Conservation (phyloP, 2,888 invertebrate species). For the Pyrochroa serraticornis region DNA sequence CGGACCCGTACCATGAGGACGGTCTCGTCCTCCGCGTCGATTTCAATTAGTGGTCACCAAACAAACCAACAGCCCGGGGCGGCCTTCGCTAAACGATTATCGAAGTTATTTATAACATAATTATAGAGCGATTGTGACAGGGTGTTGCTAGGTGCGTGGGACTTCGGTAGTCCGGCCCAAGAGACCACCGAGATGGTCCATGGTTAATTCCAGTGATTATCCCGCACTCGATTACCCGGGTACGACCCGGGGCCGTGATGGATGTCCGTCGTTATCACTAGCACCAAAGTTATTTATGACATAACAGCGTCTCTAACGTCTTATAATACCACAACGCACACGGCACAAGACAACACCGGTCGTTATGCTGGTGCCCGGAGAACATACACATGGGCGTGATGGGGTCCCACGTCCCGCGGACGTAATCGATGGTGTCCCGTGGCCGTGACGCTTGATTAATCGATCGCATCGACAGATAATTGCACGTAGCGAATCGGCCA, state of each 20-base stretch:
- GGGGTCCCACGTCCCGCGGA: too few species aligned
- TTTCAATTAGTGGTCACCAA: slow-evolving; percentile 55
- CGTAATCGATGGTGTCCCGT: too few species aligned
- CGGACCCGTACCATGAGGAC: slow-evolving; percentile 21
- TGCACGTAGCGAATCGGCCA: slow-evolving; percentile 2
- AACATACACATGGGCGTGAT: too few species aligned
- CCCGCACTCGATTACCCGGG: slow-evolving; percentile 53
- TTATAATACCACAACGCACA: too few species aligned
- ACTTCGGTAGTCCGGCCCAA: slow-evolving; percentile 56
- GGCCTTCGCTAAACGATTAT: slow-evolving; percentile 53
- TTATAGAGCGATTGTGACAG: slow-evolving; percentile 58
- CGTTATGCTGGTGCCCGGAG: too few species aligned
- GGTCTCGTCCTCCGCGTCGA: slow-evolving; percentile 43
- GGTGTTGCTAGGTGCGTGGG: slow-evolving; percentile 57
- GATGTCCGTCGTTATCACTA: slow-evolving; percentile 44
- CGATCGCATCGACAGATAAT: slow-evolving; percentile 8
- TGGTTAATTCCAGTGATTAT: slow-evolving; percentile 66
- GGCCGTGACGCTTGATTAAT: slow-evolving; percentile 1
- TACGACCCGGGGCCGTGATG: slow-evolving; percentile 42
- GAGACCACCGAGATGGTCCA: slow-evolving; percentile 49
- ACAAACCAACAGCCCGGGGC: slow-evolving; percentile 43
- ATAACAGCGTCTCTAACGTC: too few species aligned
- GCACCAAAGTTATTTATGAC: slow-evolving; percentile 38
- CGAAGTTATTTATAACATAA: slow-evolving; percentile 60
- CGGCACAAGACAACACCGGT: too few species aligned